Base-by-base conservation (phyloP, 2,797 vertebrate genomes). In the Sebastes iracundus region DNA sequence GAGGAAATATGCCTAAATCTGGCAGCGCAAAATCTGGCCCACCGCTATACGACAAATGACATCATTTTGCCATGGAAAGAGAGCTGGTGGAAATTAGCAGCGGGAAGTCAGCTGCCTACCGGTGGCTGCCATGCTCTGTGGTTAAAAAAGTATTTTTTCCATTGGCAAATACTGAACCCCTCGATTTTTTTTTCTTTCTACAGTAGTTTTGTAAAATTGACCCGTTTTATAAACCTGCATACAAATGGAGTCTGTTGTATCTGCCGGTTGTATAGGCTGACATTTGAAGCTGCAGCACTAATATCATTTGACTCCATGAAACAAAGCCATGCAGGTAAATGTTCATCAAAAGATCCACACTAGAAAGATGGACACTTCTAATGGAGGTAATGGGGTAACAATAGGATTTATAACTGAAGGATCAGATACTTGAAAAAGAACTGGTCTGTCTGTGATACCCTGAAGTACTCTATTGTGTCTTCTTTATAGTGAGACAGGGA, bases 61-160 rank as follows among this genome's bases (percentile, higher is more conserved):
- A 94, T 96, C 91, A 96, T 94, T 91, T 89, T 77, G 91, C 89
- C 91, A 89, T 88, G 92, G 94, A 96, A 96, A 96, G 90, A 92
- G 90, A 87, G 79, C 86, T 81, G 85, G 89, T 25, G 14, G 95
- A 95, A 96, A 95, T 89, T 91, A 91, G 80, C 82, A 84, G 68
- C 32, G 42, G 83, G 93, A 87, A 77, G 87, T 86, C 89, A 87
- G 90, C 91, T 91, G 94, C 87, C 86, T 92, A 92, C 90, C 77
- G 81, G 92, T 67, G 89, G 90, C 93, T 93, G 93, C 87, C 92
- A 88, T 95, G 94, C 86, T 4, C 92, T 93, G 95, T 72, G 95
- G 96, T 94, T 90, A 77, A 72, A 92, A 67, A 93, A 85, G 86
- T 91, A 91, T 91, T 92, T 93, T 96, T 96, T 96, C 93, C 95